A percentile compares a stretch with the other conserved stretches of the same genome.
Conservation (phyloP, 2,797 vertebrate species). For the Trichosurus vulpecula region DNA sequence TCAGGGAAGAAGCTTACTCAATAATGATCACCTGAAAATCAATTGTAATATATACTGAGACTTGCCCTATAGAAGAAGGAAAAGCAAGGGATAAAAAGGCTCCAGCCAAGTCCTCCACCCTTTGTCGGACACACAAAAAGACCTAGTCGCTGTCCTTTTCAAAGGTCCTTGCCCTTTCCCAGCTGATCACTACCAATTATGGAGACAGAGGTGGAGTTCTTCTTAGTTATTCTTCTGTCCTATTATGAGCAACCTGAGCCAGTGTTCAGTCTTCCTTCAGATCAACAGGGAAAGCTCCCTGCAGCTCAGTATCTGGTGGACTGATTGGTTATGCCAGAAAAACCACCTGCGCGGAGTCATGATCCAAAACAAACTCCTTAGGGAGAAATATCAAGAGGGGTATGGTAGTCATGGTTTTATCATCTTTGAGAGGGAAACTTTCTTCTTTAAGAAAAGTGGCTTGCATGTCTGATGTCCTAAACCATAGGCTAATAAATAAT, state of each 20-base stretch:
- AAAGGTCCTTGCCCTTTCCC: slow-evolving; percentile 73
- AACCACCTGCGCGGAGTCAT: background rate
- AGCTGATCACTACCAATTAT: slow-evolving; percentile 13
- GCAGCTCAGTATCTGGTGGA: background rate
- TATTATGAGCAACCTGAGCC: background rate
- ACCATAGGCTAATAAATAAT: background rate
- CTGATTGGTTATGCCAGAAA: slow-evolving; percentile 17
- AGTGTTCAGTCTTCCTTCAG: background rate
- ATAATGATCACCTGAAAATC: slow-evolving; percentile 65
- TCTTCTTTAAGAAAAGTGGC: background rate
- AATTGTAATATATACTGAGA: slow-evolving; percentile 34
- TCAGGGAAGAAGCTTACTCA: background rate
- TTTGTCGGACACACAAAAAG: slow-evolving; percentile 74
- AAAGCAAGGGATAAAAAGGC: slow-evolving; percentile 68
- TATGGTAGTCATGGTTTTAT: background rate
- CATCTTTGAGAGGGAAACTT: background rate
- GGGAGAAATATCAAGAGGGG: background rate
- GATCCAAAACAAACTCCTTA: background rate
- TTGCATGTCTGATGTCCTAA: background rate
- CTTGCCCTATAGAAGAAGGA: slow-evolving; percentile 69
- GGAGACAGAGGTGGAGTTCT: slow-evolving; percentile 18
- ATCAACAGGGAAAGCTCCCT: background rate
- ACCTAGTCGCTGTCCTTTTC: slow-evolving; percentile 67
- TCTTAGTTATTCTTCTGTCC: background rate
- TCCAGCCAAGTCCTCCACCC: slow-evolving; percentile 68